These are phyloP conservation scores for Epinotia nisella DNA, from an alignment of 2,888 invertebrate species.

Conservation along the genomic window DNA sequence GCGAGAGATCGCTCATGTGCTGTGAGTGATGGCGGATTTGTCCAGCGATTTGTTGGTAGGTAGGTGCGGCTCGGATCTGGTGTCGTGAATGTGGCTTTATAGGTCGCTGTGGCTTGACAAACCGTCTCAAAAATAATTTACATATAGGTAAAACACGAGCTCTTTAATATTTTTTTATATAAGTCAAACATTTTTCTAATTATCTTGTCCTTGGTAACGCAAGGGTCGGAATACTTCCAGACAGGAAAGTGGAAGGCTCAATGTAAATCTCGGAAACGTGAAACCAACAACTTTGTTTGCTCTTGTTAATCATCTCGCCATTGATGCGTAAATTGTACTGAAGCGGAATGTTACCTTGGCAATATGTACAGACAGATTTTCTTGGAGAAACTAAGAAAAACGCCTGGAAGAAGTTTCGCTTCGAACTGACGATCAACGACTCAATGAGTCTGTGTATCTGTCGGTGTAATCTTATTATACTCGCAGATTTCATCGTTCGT, in stretches of 20 bases:
- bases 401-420: no score
- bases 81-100: not conserved
- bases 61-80: no score
- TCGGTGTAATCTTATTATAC: no score
- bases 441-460: not conserved
- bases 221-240: not conserved
- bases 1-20: no score
- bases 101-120: not conserved
- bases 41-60: no score
- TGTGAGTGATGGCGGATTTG: no score
- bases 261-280: not conserved
- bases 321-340: not conserved
- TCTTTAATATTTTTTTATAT: not conserved
- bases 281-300: constrained; percentile 10
- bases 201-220: not conserved
- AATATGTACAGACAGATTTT: not conserved
- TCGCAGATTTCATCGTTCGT: no score
- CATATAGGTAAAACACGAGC: not conserved
- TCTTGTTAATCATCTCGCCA: not conserved
- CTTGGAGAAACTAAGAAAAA: not conserved
- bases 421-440: not conserved
- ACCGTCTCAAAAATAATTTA: not conserved
- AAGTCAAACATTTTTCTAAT: constrained; percentile 6
- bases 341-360: not conserved
- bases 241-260: not conserved